Percentiles rank a stretch among this genome's conserved stretches.
These are phyloP conservation scores for Ectemnius cavifrons DNA, from an alignment of 2,888 invertebrate genomes.

Conservation along the genomic window DNA sequence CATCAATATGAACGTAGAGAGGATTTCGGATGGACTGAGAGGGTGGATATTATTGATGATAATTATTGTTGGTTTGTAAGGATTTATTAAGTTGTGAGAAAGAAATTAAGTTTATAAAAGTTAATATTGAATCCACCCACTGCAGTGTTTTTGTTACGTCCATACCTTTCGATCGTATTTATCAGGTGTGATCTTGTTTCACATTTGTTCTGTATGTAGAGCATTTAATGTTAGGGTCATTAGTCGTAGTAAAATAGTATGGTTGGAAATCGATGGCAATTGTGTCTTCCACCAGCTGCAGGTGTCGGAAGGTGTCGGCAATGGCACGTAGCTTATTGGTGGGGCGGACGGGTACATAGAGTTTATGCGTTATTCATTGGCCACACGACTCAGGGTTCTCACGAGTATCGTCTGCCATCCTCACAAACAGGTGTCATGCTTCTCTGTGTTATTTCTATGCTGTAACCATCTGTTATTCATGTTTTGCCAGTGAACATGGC, in stretches of 20 bases:
- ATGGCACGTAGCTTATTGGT: too few relatives aligned
- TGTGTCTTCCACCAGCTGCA: too few relatives aligned
- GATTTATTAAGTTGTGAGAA: slow-evolving; percentile 1
- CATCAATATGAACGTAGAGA: slow-evolving; percentile 22
- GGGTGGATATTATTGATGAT: too few relatives aligned
- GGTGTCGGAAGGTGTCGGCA: too few relatives aligned
- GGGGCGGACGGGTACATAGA: slow-evolving; percentile 48
- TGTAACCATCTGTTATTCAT: slow-evolving; percentile 31
- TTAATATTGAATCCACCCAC: too few relatives aligned
- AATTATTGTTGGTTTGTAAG: too few relatives aligned
- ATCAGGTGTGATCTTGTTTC: not conserved
- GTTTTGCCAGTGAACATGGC: slow-evolving; percentile 31
- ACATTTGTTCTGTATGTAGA: too few relatives aligned
- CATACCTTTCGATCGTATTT: not conserved
- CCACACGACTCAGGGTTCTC: slow-evolving; percentile 11
- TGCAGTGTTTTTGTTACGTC: too few relatives aligned
- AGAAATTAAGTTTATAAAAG: not conserved
- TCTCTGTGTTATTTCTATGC: slow-evolving; percentile 17
- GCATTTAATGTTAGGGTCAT: too few relatives aligned
- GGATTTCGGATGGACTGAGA: too few relatives aligned
- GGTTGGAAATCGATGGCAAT: too few relatives aligned
- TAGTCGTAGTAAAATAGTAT: too few relatives aligned
- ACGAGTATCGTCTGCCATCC: not conserved
- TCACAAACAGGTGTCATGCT: slow-evolving; percentile 10
- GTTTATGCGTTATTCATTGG: slow-evolving; percentile 19